Conservation (phyloP, 2,113 vertebrate species). For the Cebidichthys violaceus region DNA sequence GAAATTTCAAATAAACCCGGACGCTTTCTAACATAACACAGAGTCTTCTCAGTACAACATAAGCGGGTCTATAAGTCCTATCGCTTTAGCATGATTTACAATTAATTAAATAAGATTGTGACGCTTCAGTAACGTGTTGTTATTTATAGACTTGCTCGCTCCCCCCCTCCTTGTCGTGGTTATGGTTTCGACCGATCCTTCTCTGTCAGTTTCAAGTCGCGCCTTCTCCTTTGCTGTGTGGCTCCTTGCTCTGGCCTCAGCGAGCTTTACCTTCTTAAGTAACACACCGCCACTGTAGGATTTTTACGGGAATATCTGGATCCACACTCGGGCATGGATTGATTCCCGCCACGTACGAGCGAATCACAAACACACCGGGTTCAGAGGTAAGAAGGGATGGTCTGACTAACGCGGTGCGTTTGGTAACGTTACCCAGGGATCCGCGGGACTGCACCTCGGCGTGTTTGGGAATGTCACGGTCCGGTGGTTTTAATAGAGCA, state of each 20-base stretch:
- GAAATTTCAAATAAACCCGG: neutral
- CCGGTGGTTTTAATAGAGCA: constrained; percentile 30
- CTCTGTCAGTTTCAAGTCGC: constrained; percentile 83
- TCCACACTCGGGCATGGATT: constrained; percentile 41
- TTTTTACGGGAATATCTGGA: constrained; percentile 3
- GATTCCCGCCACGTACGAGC: neutral
- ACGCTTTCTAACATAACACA: rapidly evolving
- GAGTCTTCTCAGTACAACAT: neutral
- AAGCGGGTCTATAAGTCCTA: rapidly evolving
- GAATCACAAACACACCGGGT: constrained; percentile 40
- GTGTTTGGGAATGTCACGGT: constrained; percentile 66
- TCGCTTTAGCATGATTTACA: rapidly evolving
- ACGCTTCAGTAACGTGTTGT: neutral
- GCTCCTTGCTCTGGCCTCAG: constrained; percentile 8
- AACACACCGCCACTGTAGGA: neutral
- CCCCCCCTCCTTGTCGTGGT: constrained; percentile 44
- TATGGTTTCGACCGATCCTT: constrained; percentile 63
- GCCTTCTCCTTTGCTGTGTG: constrained; percentile 62
- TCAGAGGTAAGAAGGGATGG: constrained; percentile 57
- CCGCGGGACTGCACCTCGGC: constrained; percentile 56
- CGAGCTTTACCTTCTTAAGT: neutral
- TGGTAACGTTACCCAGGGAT: constrained; percentile 55
- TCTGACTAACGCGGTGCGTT: constrained; percentile 37
- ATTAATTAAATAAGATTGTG: rapidly evolving
- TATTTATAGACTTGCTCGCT: neutral